Evolutionary conservation across 2,888 invertebrate species (phyloP).

Genomic region (Fabriciana adippe): DNA sequence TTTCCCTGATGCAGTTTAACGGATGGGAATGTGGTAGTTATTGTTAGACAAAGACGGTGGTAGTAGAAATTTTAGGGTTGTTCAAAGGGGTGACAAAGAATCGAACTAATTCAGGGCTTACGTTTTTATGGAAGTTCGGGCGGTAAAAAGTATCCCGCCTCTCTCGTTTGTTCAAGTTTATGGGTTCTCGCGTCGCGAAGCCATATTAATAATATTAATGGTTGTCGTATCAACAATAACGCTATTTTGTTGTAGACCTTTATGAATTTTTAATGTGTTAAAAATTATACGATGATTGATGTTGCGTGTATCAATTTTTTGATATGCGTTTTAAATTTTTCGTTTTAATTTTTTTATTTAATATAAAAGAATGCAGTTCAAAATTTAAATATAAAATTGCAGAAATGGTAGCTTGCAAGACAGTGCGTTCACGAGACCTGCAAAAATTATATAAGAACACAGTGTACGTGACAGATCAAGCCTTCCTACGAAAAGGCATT

Average conservation of each 20-base stretch:
- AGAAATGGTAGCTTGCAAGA: constrained; percentile 37
- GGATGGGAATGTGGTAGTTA: constrained; percentile 82
- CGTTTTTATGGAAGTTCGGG: constrained; percentile 78
- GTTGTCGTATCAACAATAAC: constrained; percentile 68
- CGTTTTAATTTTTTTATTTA: neutral
- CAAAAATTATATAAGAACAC: constrained; percentile 77
- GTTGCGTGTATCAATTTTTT: constrained; percentile 43
- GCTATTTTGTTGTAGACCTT: constrained; percentile 60
- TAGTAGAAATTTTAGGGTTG: constrained; percentile 80
- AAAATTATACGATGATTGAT: constrained; percentile 29
- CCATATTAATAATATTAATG: constrained; percentile 80
- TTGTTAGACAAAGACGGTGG: constrained; percentile 82
- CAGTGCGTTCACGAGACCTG: constrained; percentile 58
- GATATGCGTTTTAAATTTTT: neutral
- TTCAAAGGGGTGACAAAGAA: constrained; percentile 82
- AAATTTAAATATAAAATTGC: neutral
- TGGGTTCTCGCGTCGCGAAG: constrained; percentile 70
- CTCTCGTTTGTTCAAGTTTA: constrained; percentile 81
- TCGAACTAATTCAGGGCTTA: constrained; percentile 82
- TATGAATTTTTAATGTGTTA: constrained; percentile 60
- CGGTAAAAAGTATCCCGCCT: constrained; percentile 82
- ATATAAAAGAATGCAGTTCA: neutral
- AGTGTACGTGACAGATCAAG: constrained; percentile 76
- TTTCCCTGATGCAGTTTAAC: constrained; percentile 82
- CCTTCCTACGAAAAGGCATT: constrained; percentile 69